Evolutionary conservation across 2,797 vertebrate species (phyloP).

Genomic region (Scarus forsteni): DNA sequence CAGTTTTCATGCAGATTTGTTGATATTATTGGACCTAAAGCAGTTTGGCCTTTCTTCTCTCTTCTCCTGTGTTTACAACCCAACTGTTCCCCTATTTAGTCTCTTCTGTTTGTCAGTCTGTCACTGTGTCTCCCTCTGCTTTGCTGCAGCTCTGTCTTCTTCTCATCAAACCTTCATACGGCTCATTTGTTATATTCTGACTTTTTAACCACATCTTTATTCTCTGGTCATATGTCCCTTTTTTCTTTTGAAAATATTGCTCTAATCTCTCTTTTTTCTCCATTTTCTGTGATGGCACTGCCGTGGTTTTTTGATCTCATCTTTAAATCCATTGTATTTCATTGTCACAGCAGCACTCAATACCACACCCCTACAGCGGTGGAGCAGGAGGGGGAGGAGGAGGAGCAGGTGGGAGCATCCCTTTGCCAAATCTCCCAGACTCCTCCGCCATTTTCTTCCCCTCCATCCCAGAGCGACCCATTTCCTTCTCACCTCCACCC

Average conservation of each 20-base stretch:
- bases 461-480: slow-evolving; percentile 93
- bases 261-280: slow-evolving; percentile 24
- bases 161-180: slow-evolving; percentile 14
- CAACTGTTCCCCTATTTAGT: slow-evolving; percentile 16
- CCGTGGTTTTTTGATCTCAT: slow-evolving; percentile 67
- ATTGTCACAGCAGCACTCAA: slow-evolving; percentile 94
- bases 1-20: slow-evolving; percentile 51
- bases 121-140: slow-evolving; percentile 39
- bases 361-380: slow-evolving; percentile 88
- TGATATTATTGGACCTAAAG: slow-evolving; percentile 38
- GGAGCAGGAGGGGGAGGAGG: slow-evolving; percentile 83
- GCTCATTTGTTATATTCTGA: slow-evolving; percentile 17
- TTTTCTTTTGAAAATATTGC: slow-evolving; percentile 33
- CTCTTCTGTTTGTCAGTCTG: slow-evolving; percentile 29
- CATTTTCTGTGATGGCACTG: slow-evolving; percentile 53
- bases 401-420: slow-evolving; percentile 65
- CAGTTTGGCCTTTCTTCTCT: slow-evolving; percentile 42
- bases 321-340: slow-evolving; percentile 92
- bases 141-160: slow-evolving; percentile 27
- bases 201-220: slow-evolving; percentile 28
- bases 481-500: slow-evolving; percentile 97
- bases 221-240: slow-evolving; percentile 25
- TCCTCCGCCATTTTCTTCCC: slow-evolving; percentile 92
- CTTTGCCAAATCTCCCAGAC: slow-evolving; percentile 87
- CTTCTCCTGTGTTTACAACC: slow-evolving; percentile 70